These are phyloP conservation scores for Pristionchus exspectatus DNA, from an alignment of 2,888 invertebrate species.

Conservation along the genomic window DNA sequence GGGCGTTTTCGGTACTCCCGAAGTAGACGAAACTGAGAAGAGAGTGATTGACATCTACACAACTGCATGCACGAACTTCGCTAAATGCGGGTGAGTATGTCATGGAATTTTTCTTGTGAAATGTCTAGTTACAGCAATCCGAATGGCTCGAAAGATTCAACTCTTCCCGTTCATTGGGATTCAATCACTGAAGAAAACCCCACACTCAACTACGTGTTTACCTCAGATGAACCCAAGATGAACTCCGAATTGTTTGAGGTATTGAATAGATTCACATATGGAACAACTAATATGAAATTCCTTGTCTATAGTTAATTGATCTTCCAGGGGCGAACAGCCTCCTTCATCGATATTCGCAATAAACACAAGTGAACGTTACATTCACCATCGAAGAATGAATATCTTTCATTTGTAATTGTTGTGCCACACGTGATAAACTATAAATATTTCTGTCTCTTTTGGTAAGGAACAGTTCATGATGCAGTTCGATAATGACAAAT, in stretches of 20 bases:
- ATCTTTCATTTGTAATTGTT: too few species aligned
- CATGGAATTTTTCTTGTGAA: not conserved
- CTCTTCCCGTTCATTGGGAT: not conserved
- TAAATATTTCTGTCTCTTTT: too few species aligned
- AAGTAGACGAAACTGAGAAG: not conserved
- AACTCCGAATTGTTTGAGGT: not conserved
- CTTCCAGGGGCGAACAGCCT: too few species aligned
- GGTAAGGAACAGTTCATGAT: too few species aligned
- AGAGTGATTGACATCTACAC: not conserved
- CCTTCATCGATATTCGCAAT: too few species aligned
- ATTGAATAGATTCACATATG: not conserved
- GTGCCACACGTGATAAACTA: too few species aligned
- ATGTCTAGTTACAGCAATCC: not conserved
- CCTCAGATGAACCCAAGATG: not conserved
- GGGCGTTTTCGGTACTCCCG: not conserved
- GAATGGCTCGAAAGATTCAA: not conserved
- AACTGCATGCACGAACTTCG: constrained; percentile 20
- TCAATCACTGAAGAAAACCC: not conserved
- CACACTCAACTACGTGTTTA: not conserved
- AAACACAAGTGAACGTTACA: too few species aligned
- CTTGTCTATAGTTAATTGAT: too few species aligned
- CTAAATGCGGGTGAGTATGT: constrained; percentile 8
- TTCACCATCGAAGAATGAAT: too few species aligned
- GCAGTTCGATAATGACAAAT: too few species aligned
- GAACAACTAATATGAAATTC: too few species aligned